These are phyloP conservation scores for honey bee (Apis mellifera) DNA, from an alignment of 1,140 invertebrate genomes.

Conservation along the genomic window DNA sequence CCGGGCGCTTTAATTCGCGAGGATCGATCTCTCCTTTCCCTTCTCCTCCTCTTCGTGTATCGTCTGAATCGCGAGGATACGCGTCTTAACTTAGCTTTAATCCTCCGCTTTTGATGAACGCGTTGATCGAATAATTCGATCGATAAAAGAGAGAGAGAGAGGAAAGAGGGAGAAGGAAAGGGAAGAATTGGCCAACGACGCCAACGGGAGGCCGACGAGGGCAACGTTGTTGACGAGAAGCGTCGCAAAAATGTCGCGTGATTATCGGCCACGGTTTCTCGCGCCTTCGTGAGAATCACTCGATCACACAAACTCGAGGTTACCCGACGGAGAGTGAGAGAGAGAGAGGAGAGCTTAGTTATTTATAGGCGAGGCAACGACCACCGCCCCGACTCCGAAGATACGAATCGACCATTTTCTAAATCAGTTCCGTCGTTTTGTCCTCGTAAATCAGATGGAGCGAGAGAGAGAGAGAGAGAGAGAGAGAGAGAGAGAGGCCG, in stretches of 20 bases:
- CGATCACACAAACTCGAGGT: conserved; percentile 58
- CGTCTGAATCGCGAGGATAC: too few species aligned
- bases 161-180: too few species aligned
- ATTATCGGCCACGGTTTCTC: conserved; percentile 48
- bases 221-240: neutral
- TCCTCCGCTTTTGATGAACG: too few species aligned
- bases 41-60: too few species aligned
- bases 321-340: neutral
- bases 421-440: conserved; percentile 80
- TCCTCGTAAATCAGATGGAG: conserved; percentile 76
- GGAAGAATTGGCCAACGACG: neutral
- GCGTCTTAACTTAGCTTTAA: too few species aligned
- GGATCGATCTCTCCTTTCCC: neutral
- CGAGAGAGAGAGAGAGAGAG: too few species aligned
- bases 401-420: conserved; percentile 79
- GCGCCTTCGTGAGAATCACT: conserved; percentile 62
- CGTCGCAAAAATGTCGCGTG: conserved; percentile 60
- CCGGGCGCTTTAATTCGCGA: neutral
- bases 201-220: neutral
- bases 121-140: neutral
- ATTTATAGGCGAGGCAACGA: conserved; percentile 68
- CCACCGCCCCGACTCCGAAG: conserved; percentile 51
- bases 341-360: conserved; percentile 55
- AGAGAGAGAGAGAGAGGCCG: too few species aligned
- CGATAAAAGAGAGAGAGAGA: too few species aligned